phyloP scores from a whole-genome alignment of 2,113 vertebrate species.

The Bettongia penicillata region DNA sequence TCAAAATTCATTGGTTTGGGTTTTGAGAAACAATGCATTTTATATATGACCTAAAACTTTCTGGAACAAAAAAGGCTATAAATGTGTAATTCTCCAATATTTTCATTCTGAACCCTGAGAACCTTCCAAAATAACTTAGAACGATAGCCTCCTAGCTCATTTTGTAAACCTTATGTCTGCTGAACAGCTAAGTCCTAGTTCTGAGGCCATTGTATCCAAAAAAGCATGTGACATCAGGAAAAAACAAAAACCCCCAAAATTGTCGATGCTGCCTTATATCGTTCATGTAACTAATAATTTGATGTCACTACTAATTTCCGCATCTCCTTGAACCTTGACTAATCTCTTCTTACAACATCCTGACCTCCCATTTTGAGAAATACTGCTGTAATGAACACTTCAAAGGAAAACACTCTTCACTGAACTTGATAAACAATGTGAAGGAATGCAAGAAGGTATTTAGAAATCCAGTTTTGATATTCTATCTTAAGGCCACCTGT shows the following conservation, averaged over 20 bases:
- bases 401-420: conserved; percentile 8
- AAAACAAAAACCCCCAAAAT: not conserved
- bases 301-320: not conserved
- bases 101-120: not conserved
- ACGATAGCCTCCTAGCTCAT: not conserved
- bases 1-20: not conserved
- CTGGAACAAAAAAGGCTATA: not conserved
- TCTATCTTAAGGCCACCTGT: conserved; percentile 3
- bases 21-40: not conserved
- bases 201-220: not conserved
- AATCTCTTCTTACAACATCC: not conserved
- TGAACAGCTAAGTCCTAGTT: not conserved
- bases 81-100: not conserved
- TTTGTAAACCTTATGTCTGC: not conserved
- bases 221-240: not conserved
- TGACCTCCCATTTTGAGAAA: not conserved
- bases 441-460: not conserved
- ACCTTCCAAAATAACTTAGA: not conserved
- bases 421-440: not conserved
- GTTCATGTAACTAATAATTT: not conserved
- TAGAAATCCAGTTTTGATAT: not conserved
- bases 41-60: not conserved
- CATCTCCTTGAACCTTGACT: not conserved
- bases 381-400: not conserved
- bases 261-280: no score